phyloP scores from a whole-genome alignment of 2,888 invertebrate species.

The Agrenia bidenticulata region DNA sequence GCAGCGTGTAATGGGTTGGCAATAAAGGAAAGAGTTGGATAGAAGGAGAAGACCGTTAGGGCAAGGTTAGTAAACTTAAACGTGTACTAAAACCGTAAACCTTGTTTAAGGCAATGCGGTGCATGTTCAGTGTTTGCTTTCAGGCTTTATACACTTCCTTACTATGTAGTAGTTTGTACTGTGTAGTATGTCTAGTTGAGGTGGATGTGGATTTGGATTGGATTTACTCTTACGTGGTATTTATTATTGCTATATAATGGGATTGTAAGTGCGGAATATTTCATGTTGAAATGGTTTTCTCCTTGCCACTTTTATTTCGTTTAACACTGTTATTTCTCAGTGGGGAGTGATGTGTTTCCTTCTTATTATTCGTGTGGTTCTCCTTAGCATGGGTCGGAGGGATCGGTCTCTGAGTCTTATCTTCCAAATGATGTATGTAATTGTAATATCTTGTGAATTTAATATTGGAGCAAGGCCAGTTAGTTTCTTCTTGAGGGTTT shows the following conservation, averaged over 20 bases:
- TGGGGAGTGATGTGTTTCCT: background rate
- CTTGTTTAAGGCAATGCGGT: background rate
- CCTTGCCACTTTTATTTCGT: slow-evolving; percentile 11
- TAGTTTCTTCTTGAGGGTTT: too few species aligned
- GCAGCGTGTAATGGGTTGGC: background rate
- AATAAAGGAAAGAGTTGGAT: background rate
- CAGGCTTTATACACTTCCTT: too few species aligned
- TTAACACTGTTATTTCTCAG: slow-evolving; percentile 12
- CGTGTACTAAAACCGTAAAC: background rate
- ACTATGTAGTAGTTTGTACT: too few species aligned
- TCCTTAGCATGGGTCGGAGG: too few species aligned
- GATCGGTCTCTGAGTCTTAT: too few species aligned
- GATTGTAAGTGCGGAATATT: slow-evolving; percentile 8
- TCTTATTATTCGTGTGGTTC: background rate
- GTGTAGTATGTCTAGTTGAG: too few species aligned
- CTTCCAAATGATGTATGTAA: too few species aligned
- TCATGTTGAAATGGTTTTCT: slow-evolving; percentile 11
- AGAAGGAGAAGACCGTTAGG: background rate
- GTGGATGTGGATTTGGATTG: slow-evolving; percentile 1
- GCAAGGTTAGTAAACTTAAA: slow-evolving; percentile 7
- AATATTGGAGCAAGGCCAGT: too few species aligned
- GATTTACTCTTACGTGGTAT: background rate
- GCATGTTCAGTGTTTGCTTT: background rate
- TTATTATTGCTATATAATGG: slow-evolving; percentile 12
- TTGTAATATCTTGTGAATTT: too few species aligned